Evolutionary conservation across 2,113 vertebrate species (phyloP).

Genomic region (Leuciscus idus): DNA sequence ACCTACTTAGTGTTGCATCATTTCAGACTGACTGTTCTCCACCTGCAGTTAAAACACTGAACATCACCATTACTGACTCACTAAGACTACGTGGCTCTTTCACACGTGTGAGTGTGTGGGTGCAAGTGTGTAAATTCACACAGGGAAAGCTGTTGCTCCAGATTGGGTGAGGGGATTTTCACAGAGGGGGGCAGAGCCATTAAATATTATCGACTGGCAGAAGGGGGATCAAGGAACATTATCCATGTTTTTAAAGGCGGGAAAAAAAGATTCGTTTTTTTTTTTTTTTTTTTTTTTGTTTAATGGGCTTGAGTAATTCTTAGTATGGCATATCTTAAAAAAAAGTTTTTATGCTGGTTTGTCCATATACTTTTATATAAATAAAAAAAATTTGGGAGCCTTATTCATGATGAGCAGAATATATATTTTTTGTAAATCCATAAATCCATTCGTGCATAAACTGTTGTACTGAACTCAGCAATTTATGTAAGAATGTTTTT

Average conservation of each 20-base stretch:
- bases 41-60: neutral
- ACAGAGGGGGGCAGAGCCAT: neutral
- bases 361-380: neutral
- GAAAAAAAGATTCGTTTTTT: neutral
- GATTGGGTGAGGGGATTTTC: conserved; percentile 5
- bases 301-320: neutral
- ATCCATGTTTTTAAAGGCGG: neutral
- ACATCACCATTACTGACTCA: neutral
- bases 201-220: conserved; percentile 13
- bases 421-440: neutral
- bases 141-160: conserved; percentile 19
- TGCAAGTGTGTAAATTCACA: neutral
- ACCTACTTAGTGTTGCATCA: neutral
- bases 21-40: neutral
- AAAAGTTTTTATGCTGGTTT: neutral
- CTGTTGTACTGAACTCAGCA: neutral
- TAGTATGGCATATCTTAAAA: neutral
- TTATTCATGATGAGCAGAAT: neutral
- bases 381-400: neutral
- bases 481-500: neutral
- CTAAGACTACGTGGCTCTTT: neutral
- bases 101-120: neutral
- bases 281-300: too few species aligned
- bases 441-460: neutral
- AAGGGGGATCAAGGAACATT: neutral